Percentiles rank a stretch among this genome's conserved stretches.
These are phyloP conservation scores for Fregetta grallaria DNA, from an alignment of 2,113 vertebrate species.

Conservation along the genomic window DNA sequence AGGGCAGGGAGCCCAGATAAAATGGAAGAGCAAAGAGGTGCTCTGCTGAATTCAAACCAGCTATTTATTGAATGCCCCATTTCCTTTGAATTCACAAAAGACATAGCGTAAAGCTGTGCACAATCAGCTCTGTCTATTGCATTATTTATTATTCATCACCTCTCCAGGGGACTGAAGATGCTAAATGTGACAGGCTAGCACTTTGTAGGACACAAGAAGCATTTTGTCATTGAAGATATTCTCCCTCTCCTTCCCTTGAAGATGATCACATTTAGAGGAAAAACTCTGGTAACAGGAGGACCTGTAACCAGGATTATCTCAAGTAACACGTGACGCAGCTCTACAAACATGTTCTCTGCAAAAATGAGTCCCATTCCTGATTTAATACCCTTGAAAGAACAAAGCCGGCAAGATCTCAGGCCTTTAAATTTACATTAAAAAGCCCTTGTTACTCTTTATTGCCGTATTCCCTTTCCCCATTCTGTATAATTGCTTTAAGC, in stretches of 20 bases:
- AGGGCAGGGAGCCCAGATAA: fast-evolving
- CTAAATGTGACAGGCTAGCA: background rate
- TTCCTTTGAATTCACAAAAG: background rate
- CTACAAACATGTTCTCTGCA: background rate
- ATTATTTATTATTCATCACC: background rate
- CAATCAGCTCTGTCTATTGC: background rate
- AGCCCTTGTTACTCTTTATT: too few species aligned
- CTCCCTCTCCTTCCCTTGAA: background rate
- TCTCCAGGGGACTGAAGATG: background rate
- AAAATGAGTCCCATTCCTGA: background rate
- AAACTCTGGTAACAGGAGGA: background rate
- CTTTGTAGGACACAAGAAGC: slow-evolving; percentile 3
- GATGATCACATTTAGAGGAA: background rate
- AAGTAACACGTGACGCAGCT: background rate
- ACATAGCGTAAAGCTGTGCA: background rate
- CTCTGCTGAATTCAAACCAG: background rate
- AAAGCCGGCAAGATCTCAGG: background rate
- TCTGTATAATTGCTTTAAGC: background rate
- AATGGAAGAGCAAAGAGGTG: background rate
- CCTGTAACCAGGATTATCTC: background rate
- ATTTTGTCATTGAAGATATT: slow-evolving; percentile 8
- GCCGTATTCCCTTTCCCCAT: fast-evolving
- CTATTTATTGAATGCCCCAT: background rate
- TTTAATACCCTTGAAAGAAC: background rate
- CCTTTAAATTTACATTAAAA: background rate